phyloP scores from a whole-genome alignment of 2,888 invertebrate genomes.

The Vandiemenella viatica region DNA sequence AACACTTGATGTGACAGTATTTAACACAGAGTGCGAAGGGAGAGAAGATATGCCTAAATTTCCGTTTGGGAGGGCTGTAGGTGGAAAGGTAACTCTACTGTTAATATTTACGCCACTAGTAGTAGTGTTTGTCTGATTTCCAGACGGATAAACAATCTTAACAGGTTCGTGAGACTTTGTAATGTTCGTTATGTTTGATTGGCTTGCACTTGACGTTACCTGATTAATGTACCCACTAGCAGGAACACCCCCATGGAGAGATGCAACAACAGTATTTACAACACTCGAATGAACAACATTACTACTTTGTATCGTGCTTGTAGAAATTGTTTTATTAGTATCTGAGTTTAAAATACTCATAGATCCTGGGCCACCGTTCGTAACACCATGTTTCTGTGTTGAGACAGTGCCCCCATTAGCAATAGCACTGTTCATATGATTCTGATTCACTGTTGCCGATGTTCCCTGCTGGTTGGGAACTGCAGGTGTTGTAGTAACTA shows the following conservation, averaged over 20 bases:
- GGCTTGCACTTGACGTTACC: slow-evolving; percentile 19
- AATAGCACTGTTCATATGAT: slow-evolving; percentile 46
- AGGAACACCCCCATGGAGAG: slow-evolving; percentile 19
- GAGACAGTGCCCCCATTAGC: slow-evolving; percentile 50
- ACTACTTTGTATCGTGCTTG: slow-evolving; percentile 19
- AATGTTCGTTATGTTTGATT: slow-evolving; percentile 22
- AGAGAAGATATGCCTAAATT: slow-evolving; percentile 44
- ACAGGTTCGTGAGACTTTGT: slow-evolving; percentile 36
- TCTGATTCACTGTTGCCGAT: slow-evolving; percentile 37
- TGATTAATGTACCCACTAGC: slow-evolving; percentile 23
- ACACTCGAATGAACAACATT: slow-evolving; percentile 20
- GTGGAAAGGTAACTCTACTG: slow-evolving; percentile 43
- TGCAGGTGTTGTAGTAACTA: slow-evolving; percentile 53
- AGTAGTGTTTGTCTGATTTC: slow-evolving; percentile 29
- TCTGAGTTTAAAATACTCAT: slow-evolving; percentile 25
- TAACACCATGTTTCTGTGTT: slow-evolving; percentile 42
- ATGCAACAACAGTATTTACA: slow-evolving; percentile 20
- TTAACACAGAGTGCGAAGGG: slow-evolving; percentile 35
- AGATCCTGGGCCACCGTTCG: slow-evolving; percentile 38
- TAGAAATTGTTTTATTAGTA: slow-evolving; percentile 20
- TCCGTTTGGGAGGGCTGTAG: slow-evolving; percentile 46
- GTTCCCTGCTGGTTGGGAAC: slow-evolving; percentile 34
- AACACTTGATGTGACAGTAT: slow-evolving; percentile 33
- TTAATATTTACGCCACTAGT: slow-evolving; percentile 35
- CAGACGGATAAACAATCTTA: slow-evolving; percentile 39